Base-by-base conservation (phyloP, 2,113 vertebrate species). In the Phylloscopus whistleri region DNA sequence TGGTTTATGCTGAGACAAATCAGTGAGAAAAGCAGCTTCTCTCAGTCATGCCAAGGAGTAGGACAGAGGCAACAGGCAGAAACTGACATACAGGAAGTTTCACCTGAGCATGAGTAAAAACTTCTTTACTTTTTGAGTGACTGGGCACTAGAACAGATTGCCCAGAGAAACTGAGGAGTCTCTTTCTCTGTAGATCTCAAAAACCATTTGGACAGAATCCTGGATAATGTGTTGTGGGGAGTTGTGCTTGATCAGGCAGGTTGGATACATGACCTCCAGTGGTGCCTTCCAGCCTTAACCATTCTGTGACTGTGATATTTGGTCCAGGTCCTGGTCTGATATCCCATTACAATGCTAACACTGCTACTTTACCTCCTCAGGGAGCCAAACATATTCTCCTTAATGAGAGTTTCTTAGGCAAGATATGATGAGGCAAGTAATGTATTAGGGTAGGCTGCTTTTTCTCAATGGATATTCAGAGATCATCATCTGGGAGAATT, bases 401-500 rank as follows among this genome's bases (percentile, higher is more conserved):
- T 66, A 69, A 8, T 67, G 53, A 58, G 43, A 60, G 26, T 44
- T 91, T 93, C 27, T 66, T 93, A 35, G 37, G 31, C 41, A 41
- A 14, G 13, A 41, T 41, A 41, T 41, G 27, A 62, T 80, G 19
- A 48, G 46, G 11, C 55, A 85, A 91, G 30, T 52, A 63, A 53
- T 64, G 27, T 35, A 63, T 81, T 53, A 70, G 37, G 77, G 30
- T 84, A 86, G 56, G 31, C 59, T 90, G 66, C 17, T 85, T 82
- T 95, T 89, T 87, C 74, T 96, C 66, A 83, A 74, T 85, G 78
- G 75, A 39, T 91, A 55, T 86, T 83, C 75, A 75, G 75, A 83
- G 30, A 87, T 18, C 30, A 88, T 73, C 46, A 93, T 53, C 63
- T 94, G 75, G 74, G 93, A 97, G 87, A 94, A 33, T 37, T 96